Evolutionary conservation across 2,888 invertebrate genomes (phyloP).

Genomic region (Cancer borealis): DNA sequence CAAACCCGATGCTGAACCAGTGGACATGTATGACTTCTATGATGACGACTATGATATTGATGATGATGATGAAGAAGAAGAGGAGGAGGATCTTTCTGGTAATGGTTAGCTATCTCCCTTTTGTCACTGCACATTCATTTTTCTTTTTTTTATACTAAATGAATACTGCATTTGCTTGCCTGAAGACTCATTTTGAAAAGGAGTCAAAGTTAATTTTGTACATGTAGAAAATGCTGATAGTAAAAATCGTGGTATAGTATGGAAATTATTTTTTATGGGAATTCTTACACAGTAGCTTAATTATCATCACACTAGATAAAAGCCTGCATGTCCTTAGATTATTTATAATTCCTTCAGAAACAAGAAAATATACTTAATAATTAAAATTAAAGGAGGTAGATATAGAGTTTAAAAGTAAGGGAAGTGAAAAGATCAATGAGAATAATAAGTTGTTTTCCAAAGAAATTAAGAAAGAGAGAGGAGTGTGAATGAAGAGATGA

Average conservation of each 20-base stretch:
- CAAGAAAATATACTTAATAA: background rate
- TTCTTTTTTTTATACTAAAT: background rate
- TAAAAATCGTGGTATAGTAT: background rate
- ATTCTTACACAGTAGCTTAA: background rate
- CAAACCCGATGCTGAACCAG: slow-evolving; percentile 89
- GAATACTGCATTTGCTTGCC: slow-evolving; percentile 21
- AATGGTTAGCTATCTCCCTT: slow-evolving; percentile 77
- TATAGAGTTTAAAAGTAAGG: too few relatives aligned
- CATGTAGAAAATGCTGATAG: background rate
- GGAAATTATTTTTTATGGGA: background rate
- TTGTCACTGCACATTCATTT: background rate
- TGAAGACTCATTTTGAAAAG: background rate
- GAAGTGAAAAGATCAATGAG: too few relatives aligned
- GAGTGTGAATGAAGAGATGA: too few relatives aligned
- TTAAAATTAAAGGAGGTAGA: background rate
- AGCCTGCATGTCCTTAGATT: background rate
- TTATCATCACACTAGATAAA: background rate
- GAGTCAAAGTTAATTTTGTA: background rate
- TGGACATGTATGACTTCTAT: slow-evolving; percentile 97
- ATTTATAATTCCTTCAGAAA: background rate
- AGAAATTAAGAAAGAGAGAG: too few relatives aligned
- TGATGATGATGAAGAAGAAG: slow-evolving; percentile 79
- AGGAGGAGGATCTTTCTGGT: slow-evolving; percentile 77
- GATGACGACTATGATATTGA: slow-evolving; percentile 91
- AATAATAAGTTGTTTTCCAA: too few relatives aligned